Conservation (phyloP, 2,113 vertebrate genomes). For the Bos javanicus region DNA sequence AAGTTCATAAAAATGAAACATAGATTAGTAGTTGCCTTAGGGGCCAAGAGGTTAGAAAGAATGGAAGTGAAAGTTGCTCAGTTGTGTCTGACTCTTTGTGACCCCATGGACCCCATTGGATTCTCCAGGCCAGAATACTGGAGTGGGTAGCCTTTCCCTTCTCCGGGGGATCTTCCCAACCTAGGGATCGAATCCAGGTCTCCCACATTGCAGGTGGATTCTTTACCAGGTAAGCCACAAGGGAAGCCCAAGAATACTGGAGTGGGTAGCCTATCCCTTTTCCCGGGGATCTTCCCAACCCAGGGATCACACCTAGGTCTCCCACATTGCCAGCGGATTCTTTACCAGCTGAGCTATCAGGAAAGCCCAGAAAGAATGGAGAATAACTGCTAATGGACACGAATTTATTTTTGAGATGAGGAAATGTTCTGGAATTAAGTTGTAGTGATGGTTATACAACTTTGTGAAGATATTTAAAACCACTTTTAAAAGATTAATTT, state of each 20-base stretch:
- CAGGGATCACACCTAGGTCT: background rate
- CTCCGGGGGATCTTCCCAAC: background rate
- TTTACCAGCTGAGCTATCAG: background rate
- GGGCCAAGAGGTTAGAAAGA: background rate
- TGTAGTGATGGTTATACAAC: background rate
- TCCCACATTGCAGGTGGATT: background rate
- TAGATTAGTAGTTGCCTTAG: background rate
- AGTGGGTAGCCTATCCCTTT: background rate
- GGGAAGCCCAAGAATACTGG: background rate
- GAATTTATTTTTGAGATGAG: background rate
- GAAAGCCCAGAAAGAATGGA: background rate
- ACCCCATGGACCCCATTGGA: background rate
- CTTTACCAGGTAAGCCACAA: background rate
- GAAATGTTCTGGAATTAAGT: background rate
- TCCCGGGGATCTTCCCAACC: background rate
- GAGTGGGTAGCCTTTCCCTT: background rate
- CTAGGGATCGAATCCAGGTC: background rate
- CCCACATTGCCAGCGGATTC: background rate
- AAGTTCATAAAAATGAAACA: background rate
- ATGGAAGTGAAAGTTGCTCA: background rate
- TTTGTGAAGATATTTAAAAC: background rate
- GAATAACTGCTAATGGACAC: background rate
- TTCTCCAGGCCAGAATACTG: background rate
- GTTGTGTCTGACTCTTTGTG: background rate
- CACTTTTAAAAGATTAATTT: background rate